A percentile compares a stretch with the other conserved stretches of the same genome.
Conservation (phyloP, 2,797 vertebrate genomes). For the Intellagama lesueurii region DNA sequence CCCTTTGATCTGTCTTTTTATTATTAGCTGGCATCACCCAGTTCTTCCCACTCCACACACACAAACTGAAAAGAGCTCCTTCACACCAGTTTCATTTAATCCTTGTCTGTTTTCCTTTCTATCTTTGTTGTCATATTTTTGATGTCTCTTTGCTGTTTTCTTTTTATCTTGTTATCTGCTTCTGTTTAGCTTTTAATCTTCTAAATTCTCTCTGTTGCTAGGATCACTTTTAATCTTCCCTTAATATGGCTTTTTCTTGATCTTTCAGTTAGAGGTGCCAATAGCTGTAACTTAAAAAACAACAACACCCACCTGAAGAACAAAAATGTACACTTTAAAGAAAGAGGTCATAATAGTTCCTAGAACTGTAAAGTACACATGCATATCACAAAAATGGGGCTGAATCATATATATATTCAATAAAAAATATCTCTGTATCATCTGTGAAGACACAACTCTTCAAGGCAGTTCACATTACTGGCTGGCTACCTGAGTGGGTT, state of each 20-base stretch:
- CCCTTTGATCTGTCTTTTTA: conserved; percentile 64
- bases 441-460: neutral
- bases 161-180: conserved; percentile 64
- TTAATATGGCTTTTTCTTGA: conserved; percentile 53
- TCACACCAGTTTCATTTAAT: conserved; percentile 64
- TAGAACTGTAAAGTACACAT: conserved; percentile 27
- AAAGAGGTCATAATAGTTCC: conserved; percentile 10
- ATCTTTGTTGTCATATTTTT: conserved; percentile 65
- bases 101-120: conserved; percentile 8
- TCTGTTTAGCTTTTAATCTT: conserved; percentile 68
- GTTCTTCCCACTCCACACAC: neutral
- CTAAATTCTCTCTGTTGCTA: conserved; percentile 53
- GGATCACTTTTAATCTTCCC: conserved; percentile 66
- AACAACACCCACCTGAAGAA: conserved; percentile 23
- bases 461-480: neutral
- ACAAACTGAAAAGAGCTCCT: conserved; percentile 47
- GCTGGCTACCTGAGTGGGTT: too few relatives aligned
- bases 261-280: conserved; percentile 58
- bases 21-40: conserved; percentile 40
- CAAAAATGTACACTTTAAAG: neutral
- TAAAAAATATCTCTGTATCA: neutral
- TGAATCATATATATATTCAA: neutral
- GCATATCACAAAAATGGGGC: conserved; percentile 19
- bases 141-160: conserved; percentile 51
- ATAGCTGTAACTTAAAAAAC: conserved; percentile 55